These are phyloP conservation scores for Helostoma temminkii DNA, from an alignment of 2,797 vertebrate genomes.

Conservation along the genomic window DNA sequence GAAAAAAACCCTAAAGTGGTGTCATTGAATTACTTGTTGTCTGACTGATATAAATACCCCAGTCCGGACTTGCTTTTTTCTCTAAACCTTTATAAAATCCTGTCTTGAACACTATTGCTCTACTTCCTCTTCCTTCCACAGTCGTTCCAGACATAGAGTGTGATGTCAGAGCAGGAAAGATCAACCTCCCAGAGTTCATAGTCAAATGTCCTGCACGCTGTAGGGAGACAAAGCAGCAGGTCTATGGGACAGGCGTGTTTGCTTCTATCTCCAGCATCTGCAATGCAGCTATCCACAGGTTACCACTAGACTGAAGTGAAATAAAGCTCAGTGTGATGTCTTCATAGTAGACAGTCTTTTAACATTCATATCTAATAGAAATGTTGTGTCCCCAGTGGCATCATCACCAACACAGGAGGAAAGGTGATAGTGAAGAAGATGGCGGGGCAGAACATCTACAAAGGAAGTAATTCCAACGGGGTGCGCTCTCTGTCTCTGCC, in stretches of 20 bases:
- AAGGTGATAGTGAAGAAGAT: conserved; percentile 96
- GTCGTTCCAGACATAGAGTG: conserved; percentile 93
- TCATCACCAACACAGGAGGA: conserved; percentile 92
- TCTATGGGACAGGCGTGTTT: conserved; percentile 93
- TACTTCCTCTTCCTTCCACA: conserved; percentile 61
- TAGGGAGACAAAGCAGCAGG: conserved; percentile 90
- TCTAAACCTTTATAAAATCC: background rate
- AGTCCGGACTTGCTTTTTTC: background rate
- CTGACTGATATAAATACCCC: too few relatives aligned
- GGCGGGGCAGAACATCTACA: conserved; percentile 90
- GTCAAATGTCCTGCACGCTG: conserved; percentile 93
- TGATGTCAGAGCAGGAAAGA: conserved; percentile 93
- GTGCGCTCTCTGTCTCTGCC: conserved; percentile 92
- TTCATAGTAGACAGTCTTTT: background rate
- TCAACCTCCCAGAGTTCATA: conserved; percentile 95
- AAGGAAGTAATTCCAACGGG: conserved; percentile 90
- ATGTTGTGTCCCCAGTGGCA: conserved; percentile 83
- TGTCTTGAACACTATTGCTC: conserved; percentile 19
- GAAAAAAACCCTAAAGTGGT: background rate
- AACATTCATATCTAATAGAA: background rate
- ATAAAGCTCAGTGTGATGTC: background rate
- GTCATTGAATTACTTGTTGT: background rate
- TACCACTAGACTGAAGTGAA: background rate
- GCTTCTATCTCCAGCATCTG: conserved; percentile 98
- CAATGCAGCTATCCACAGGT: conserved; percentile 96